Evolutionary conservation across 2,888 invertebrate genomes (phyloP).

Genomic region (Sphinx pinastri): DNA sequence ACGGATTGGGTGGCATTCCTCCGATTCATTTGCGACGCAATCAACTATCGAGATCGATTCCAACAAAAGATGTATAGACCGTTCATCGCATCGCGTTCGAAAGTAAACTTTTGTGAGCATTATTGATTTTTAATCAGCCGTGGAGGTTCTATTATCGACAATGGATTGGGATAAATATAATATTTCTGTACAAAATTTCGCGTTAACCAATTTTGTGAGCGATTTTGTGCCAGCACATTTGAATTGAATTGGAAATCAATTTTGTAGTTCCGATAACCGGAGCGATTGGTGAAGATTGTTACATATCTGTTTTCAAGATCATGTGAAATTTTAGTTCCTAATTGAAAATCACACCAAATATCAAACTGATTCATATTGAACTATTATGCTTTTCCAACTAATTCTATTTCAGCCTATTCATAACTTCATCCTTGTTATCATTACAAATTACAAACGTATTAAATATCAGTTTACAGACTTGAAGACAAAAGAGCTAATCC

Average conservation of each 20-base stretch:
- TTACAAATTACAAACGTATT: too few species aligned
- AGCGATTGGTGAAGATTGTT: background rate
- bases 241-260: constrained; percentile 7
- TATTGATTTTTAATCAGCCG: constrained; percentile 80
- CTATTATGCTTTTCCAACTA: too few species aligned
- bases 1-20: constrained; percentile 30
- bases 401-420: too few species aligned
- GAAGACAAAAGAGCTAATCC: background rate
- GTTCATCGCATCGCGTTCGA: constrained; percentile 77
- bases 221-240: background rate
- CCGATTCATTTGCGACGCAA: constrained; percentile 66
- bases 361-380: too few species aligned
- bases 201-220: constrained; percentile 2
- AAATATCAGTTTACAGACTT: background rate
- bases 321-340: background rate
- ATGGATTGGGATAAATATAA: constrained; percentile 14
- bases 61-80: constrained; percentile 77
- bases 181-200: constrained; percentile 4
- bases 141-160: constrained; percentile 51
- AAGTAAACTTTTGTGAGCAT: constrained; percentile 71
- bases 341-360: too few species aligned
- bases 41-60: constrained; percentile 74
- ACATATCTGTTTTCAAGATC: background rate
- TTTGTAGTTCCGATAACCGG: background rate
- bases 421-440: too few species aligned